These are phyloP conservation scores for Aleiodes alternator DNA, from an alignment of 2,888 invertebrate species.

Conservation along the genomic window DNA sequence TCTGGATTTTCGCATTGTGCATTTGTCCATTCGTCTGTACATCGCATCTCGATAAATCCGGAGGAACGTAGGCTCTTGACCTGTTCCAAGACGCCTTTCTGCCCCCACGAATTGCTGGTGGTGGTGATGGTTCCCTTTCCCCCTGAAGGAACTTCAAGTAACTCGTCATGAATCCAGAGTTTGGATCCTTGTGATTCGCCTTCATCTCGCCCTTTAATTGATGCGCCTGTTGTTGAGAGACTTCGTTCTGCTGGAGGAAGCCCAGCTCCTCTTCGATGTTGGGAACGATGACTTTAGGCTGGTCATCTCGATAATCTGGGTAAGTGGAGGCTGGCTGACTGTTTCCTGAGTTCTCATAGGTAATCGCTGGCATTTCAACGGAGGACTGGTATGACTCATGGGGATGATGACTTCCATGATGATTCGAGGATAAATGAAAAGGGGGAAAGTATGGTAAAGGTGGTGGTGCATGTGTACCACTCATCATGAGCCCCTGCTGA, in stretches of 20 bases:
- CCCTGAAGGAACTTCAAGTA: slow-evolving; percentile 90
- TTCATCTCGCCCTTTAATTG: slow-evolving; percentile 80
- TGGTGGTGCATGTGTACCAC: slow-evolving; percentile 81
- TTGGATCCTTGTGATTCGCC: slow-evolving; percentile 78
- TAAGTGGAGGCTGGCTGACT: slow-evolving; percentile 45
- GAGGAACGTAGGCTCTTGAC: slow-evolving; percentile 70
- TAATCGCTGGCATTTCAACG: slow-evolving; percentile 81
- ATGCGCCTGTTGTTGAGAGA: slow-evolving; percentile 71
- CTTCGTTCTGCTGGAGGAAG: slow-evolving; percentile 79
- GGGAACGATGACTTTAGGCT: slow-evolving; percentile 90
- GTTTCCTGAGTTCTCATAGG: slow-evolving; percentile 52
- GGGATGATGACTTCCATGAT: slow-evolving; percentile 76
- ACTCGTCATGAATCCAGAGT: slow-evolving; percentile 90
- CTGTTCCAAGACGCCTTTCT: slow-evolving; percentile 83
- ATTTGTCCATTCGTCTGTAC: slow-evolving; percentile 54
- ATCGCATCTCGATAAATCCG: slow-evolving; percentile 61
- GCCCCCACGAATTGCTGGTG: slow-evolving; percentile 82
- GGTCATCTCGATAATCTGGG: slow-evolving; percentile 78
- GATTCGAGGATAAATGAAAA: slow-evolving; percentile 80
- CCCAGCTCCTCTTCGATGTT: slow-evolving; percentile 93
- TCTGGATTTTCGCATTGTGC: slow-evolving; percentile 55
- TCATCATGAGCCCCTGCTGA: slow-evolving; percentile 82
- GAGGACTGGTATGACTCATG: slow-evolving; percentile 80
- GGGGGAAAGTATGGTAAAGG: slow-evolving; percentile 86
- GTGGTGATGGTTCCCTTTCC: slow-evolving; percentile 88